Base-by-base conservation (phyloP, 2,888 invertebrate species). In the Stenurella melanura region DNA sequence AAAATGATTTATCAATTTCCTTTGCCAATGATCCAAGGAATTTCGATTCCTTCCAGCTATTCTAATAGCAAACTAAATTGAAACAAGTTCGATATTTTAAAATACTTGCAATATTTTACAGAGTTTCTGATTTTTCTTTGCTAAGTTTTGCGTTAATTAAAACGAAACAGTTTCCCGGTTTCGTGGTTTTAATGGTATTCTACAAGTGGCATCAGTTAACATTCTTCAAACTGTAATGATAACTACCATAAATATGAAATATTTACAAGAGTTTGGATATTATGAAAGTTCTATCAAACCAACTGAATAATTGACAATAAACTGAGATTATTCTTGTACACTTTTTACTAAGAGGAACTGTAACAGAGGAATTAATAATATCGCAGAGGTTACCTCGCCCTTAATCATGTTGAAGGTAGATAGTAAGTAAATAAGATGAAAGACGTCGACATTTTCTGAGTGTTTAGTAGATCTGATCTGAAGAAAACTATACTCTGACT, bases 21-120 rank as follows among this genome's bases (percentile, higher is more conserved):
- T 69, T 75, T 82, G 73, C 72, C 82, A 80, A 78, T 82, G 77
- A 78, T 69, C 78, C 42, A 42, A 54, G 81, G 77, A 82, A 81
- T 81, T 78, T 68, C 67, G 75, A 77, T 72, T 73, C 75, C 74
- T 78, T 74, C 18, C 69, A 73, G 78, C 34, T 69, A 70, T 66
- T 78, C 73, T 73, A 80, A 78, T 77, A 78, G 78, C 77, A 76
- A 78, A 77, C 79, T 74, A 71, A 78, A 80, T 80, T 75, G 71
- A 70, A 75, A 77, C 78, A 77, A 77, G 76, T 80, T 76, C 83
- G 81, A 80, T 1, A 50, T 50, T 50, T 50, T 50, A n/a, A 50
- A 64, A 30, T 64, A 64, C 64, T 64, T 64, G 4, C 21, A 64
- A 64, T 64, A 64, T 64, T 64, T 64, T 42, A 64, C 38, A 42